phyloP scores from a whole-genome alignment of 2,113 vertebrate genomes.

The Apistogramma diplotaenia region DNA sequence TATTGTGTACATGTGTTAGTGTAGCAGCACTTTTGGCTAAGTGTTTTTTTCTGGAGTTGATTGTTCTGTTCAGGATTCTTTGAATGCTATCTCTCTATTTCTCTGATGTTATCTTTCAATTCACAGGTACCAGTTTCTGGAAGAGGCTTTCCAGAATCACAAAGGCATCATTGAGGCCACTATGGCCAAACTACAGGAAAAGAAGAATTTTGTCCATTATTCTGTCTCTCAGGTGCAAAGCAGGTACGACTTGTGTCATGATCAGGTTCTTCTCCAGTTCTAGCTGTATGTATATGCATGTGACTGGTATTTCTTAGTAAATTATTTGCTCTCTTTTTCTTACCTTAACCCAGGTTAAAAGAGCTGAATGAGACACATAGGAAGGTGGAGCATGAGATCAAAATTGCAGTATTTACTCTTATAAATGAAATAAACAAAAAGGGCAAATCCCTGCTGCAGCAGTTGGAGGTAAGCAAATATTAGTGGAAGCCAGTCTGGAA shows the following conservation, averaged over 20 bases:
- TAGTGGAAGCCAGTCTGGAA: neutral
- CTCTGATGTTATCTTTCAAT: neutral
- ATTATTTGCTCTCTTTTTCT: conserved; percentile 24
- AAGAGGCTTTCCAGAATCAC: conserved; percentile 98
- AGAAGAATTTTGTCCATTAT: conserved; percentile 95
- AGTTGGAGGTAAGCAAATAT: conserved; percentile 87
- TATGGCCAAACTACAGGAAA: conserved; percentile 93
- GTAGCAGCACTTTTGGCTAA: neutral
- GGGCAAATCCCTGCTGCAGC: conserved; percentile 95
- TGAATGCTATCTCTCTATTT: neutral
- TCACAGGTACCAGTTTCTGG: conserved; percentile 95
- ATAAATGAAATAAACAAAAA: conserved; percentile 99
- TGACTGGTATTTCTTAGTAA: neutral
- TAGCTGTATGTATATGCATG: neutral
- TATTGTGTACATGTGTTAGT: neutral
- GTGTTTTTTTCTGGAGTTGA: neutral
- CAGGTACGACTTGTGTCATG: conserved; percentile 76
- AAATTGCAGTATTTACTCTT: conserved; percentile 98
- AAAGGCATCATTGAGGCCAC: conserved; percentile 93
- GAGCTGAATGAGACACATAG: conserved; percentile 95
- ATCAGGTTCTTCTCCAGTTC: neutral
- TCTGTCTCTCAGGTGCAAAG: conserved; percentile 94
- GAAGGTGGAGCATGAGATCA: conserved; percentile 98
- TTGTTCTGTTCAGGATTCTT: neutral
- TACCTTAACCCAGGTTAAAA: conserved; percentile 85